Percentiles rank a stretch among this genome's conserved stretches.
Conservation (phyloP, 2,113 vertebrate species). For the Agelaius phoeniceus region DNA sequence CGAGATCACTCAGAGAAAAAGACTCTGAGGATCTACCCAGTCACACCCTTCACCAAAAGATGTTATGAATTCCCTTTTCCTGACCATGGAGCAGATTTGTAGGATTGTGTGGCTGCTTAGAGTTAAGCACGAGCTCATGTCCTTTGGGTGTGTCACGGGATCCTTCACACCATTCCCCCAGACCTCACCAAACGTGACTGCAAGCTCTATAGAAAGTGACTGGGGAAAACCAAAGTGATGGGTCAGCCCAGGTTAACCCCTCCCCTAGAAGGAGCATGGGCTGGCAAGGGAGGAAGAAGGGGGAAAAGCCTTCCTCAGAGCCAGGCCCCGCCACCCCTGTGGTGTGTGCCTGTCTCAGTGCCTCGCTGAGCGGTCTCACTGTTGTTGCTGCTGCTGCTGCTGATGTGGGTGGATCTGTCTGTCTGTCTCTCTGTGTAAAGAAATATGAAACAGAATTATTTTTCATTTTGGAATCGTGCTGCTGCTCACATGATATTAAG, state of each 20-base stretch:
- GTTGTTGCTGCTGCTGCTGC: conserved; percentile 54
- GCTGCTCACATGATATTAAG: conserved; percentile 59
- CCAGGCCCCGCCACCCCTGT: not conserved
- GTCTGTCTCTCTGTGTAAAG: conserved; percentile 44
- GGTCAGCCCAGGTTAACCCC: not conserved
- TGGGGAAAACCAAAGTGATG: not conserved
- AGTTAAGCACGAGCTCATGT: not conserved
- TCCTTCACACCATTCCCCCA: not conserved
- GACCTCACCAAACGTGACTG: not conserved
- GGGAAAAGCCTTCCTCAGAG: conserved; percentile 5
- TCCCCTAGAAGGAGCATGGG: not conserved
- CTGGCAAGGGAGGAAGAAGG: not conserved
- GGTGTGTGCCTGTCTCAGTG: not conserved
- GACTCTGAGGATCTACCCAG: not conserved
- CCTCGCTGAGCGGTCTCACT: not conserved
- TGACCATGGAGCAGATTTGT: not conserved
- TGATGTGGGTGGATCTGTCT: conserved; percentile 45
- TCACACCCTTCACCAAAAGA: not conserved
- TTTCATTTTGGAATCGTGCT: conserved; percentile 63
- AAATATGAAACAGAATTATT: conserved; percentile 46
- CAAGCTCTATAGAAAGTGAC: not conserved
- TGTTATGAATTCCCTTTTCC: not conserved
- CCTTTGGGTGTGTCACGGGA: not conserved
- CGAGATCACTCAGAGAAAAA: not conserved
- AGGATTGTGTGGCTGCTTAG: not conserved